A percentile compares a stretch with the other conserved stretches of the same genome.
phyloP scores from a whole-genome alignment of 2,113 vertebrate genomes.

The Varanus salvator region DNA sequence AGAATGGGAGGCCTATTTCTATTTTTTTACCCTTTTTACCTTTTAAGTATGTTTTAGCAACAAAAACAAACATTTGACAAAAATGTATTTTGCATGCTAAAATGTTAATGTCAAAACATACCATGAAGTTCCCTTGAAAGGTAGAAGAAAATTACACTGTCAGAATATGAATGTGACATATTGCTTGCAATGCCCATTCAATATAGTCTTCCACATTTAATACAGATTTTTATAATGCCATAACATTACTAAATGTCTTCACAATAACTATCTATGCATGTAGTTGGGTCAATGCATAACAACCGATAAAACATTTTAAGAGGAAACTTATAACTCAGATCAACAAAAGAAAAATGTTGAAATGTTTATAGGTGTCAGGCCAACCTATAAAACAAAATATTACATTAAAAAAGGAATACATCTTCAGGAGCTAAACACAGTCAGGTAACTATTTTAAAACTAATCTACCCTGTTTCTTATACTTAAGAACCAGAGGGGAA shows the following conservation, averaged over 20 bases:
- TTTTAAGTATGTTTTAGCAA: too few relatives aligned
- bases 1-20: too few relatives aligned
- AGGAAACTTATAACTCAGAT: background rate
- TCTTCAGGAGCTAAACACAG: conserved; percentile 20
- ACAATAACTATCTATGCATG: background rate
- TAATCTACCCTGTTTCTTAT: conserved; percentile 19
- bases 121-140: background rate
- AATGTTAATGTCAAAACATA: background rate
- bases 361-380: background rate
- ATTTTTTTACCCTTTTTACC: background rate
- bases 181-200: background rate
- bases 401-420: conserved; percentile 13
- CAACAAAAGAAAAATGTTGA: background rate
- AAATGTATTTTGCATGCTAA: background rate
- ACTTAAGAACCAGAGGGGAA: background rate
- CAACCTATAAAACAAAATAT: background rate
- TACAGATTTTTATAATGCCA: conserved; percentile 8
- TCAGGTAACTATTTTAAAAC: conserved; percentile 7
- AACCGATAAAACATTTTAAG: background rate
- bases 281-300: background rate
- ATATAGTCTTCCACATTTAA: background rate
- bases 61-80: background rate
- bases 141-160: background rate
- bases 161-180: background rate
- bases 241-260: background rate